Conservation (phyloP, 2,888 invertebrate species). For the Villa cingulata region DNA sequence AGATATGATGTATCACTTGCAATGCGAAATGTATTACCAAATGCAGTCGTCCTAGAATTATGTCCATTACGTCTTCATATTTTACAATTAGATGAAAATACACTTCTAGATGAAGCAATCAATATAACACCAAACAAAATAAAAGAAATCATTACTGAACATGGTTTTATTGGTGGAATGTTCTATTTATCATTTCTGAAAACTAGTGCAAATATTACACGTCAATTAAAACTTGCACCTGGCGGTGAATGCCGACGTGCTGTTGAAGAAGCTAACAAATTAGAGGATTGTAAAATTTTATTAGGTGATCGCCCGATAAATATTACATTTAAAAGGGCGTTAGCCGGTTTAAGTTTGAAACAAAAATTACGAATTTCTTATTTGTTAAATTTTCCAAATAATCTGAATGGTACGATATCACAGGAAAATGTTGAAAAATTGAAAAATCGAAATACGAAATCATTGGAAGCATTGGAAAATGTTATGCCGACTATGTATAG, state of each 20-base stretch:
- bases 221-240: constrained; percentile 87
- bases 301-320: constrained; percentile 84
- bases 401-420: not conserved
- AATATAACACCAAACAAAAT: constrained; percentile 61
- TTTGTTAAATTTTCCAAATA: not conserved
- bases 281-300: constrained; percentile 60
- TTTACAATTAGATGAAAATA: constrained; percentile 73
- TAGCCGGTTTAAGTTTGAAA: constrained; percentile 68
- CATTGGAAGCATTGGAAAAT: constrained; percentile 64
- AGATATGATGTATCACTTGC: constrained; percentile 73
- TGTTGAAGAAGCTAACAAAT: constrained; percentile 53
- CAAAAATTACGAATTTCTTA: constrained; percentile 48
- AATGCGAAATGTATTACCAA: constrained; percentile 36
- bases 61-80: constrained; percentile 75
- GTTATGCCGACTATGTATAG: constrained; percentile 38
- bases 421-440: constrained; percentile 82
- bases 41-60: constrained; percentile 79
- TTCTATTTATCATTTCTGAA: constrained; percentile 73
- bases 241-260: constrained; percentile 90
- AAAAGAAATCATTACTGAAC: constrained; percentile 17
- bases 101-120: constrained; percentile 68
- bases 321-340: constrained; percentile 73
- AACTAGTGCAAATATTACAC: constrained; percentile 79
- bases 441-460: constrained; percentile 42
- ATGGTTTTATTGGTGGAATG: constrained; percentile 42